Conservation (phyloP, 2,113 vertebrate species). For the Nestor notabilis region DNA sequence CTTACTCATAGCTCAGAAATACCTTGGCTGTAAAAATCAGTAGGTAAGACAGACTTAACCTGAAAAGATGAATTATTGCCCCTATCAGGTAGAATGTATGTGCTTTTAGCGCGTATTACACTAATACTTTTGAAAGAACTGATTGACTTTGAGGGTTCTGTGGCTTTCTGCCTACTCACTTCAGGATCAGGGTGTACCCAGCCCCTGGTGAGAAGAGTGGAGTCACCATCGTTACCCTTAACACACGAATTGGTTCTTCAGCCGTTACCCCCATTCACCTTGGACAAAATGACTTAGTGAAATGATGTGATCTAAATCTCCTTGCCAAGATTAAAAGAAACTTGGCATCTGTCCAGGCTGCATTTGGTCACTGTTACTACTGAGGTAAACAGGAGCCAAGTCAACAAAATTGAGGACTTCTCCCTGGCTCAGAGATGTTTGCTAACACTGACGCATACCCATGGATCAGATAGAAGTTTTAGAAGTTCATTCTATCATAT, state of each 20-base stretch:
- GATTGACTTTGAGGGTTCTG: background rate
- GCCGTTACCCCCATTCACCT: background rate
- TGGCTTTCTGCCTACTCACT: background rate
- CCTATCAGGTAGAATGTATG: background rate
- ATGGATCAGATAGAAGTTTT: background rate
- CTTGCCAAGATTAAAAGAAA: background rate
- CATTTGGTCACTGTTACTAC: background rate
- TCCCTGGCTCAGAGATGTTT: background rate
- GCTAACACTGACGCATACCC: background rate
- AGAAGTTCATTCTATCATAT: background rate
- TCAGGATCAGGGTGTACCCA: background rate
- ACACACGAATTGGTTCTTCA: background rate
- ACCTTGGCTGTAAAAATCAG: background rate
- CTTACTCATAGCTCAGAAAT: background rate
- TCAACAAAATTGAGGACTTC: background rate
- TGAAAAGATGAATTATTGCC: background rate
- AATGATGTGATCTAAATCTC: background rate
- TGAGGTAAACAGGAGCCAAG: background rate
- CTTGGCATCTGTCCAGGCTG: background rate
- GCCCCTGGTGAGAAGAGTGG: background rate
- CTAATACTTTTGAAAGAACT: background rate
- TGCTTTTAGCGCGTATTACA: background rate
- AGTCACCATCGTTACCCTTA: rapidly evolving
- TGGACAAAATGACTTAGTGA: background rate
- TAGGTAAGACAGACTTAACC: background rate